Base-by-base conservation (phyloP, 2,888 invertebrate genomes). In the Thereva unica region DNA sequence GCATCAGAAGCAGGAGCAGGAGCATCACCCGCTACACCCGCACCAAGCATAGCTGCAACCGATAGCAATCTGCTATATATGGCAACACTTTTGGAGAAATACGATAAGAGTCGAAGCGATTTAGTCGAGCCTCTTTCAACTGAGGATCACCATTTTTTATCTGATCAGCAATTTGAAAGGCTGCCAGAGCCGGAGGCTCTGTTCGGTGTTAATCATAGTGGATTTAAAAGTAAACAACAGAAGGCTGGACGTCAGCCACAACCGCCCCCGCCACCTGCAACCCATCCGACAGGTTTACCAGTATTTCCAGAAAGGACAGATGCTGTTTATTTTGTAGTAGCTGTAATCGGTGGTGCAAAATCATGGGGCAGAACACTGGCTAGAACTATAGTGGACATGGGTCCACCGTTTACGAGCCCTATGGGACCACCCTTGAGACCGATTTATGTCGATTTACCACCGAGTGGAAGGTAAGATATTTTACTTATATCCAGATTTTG, bases 311-410 rank as follows among this genome's bases (percentile, higher is more conserved):
- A 74, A 49, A 69, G 74, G 55, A 56, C 69, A 5, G 74, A 75
- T 71, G 73, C 74, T 10, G 74, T 74, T 38, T 75, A 75, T 67
- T 75, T 75, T 69, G 72, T 75, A 53, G 73, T 75, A 34, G 75
- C 75, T 64, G 73, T 75, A n/a, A 71, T 71, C 64, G 75, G 75
- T 23, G 75, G 75, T 41, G 74, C 72, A 34, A 74, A 75, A 70
- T 68, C 69, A 49, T 75, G 75, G 75, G 72, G 74, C 47, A 71
- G 74, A 53, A 72, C 71, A 9, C 67, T 75, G 10, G 74, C 74
- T 35, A 57, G 73, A 5, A 72, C 73, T 10, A 64, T 75, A 8
- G 68, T 74, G 45, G 75, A 75, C 67, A 74, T 75, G 73, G 75
- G 75, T 8, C 73, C 73, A 59, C 74, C 74, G n/a, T 75, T 75